Percentiles rank a stretch among this genome's conserved stretches.
Evolutionary conservation across 1,140 invertebrate species (phyloP).

Genomic region (Caenorhabditis brenneri): DNA sequence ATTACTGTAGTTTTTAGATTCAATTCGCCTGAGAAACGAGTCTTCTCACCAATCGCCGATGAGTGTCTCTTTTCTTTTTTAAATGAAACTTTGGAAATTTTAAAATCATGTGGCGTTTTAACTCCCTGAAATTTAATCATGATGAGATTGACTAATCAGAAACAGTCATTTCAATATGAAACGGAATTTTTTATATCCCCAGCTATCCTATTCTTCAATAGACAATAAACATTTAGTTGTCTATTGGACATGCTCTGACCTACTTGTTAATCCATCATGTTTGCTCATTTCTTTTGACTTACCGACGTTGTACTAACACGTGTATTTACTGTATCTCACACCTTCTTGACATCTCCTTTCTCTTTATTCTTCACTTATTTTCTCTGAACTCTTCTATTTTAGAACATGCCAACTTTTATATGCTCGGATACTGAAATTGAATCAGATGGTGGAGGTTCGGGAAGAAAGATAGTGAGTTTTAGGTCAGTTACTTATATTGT

Average conservation of each 20-base stretch:
- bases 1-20: constrained; percentile 2
- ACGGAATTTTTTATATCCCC: too few species aligned
- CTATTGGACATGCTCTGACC: too few species aligned
- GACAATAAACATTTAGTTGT: too few species aligned
- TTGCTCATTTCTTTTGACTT: background rate
- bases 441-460: background rate
- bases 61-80: background rate
- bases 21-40: background rate
- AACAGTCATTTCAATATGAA: too few species aligned
- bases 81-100: too few species aligned
- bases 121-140: too few species aligned
- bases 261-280: background rate
- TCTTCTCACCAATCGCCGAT: constrained; percentile 6
- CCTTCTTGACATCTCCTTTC: background rate
- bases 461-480: background rate
- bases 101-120: too few species aligned
- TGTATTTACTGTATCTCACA: background rate
- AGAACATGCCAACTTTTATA: background rate
- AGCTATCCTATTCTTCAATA: too few species aligned
- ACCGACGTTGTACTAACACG: background rate
- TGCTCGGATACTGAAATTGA: constrained; percentile 1
- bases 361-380: background rate
- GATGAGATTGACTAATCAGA: too few species aligned
- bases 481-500: background rate
- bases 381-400: too few species aligned